Evolutionary conservation across 2,113 vertebrate species (phyloP).

Genomic region (Lepus europaeus): DNA sequence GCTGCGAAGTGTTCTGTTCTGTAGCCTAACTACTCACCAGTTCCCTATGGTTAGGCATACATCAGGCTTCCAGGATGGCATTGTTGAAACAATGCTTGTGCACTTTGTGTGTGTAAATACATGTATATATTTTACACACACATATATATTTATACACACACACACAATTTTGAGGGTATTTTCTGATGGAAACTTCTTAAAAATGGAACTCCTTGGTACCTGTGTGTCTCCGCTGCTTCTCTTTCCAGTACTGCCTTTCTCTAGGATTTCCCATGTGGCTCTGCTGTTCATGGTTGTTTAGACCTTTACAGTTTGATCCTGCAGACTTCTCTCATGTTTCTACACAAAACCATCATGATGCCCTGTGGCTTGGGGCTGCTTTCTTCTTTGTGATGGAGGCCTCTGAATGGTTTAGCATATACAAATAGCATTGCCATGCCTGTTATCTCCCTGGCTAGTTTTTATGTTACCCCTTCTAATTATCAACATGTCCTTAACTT

Average conservation of each 20-base stretch:
- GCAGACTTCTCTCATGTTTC: background rate
- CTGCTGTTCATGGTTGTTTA: background rate
- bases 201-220: background rate
- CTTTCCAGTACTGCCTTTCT: background rate
- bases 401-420: background rate
- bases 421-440: background rate
- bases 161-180: background rate
- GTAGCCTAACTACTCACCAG: background rate
- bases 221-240: background rate
- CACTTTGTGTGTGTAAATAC: no score
- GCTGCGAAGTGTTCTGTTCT: background rate
- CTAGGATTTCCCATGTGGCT: background rate
- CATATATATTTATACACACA: no score
- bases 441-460: background rate
- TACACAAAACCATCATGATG: background rate
- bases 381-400: background rate
- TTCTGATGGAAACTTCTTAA: background rate
- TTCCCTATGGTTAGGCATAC: background rate
- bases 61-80: background rate
- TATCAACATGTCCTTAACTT: background rate
- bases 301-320: no score
- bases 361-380: background rate
- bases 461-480: background rate
- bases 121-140: no score
- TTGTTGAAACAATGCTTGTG: background rate